Base-by-base conservation (phyloP, 2,888 invertebrate species). In the Meganola albula region DNA sequence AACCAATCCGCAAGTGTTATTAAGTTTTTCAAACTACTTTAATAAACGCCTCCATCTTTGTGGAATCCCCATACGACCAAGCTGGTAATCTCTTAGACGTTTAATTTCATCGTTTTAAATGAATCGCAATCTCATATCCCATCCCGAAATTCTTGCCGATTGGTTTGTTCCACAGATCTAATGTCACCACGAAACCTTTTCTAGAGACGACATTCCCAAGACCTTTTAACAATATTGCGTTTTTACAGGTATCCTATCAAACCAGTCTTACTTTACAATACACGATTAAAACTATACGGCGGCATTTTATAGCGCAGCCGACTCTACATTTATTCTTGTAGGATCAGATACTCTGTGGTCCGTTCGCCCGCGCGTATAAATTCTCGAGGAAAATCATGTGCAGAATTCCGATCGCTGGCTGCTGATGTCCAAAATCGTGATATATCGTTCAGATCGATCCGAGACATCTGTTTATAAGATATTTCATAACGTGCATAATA, bases 391-490 rank as follows among this genome's bases (percentile, higher is more conserved):
- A 74, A 63, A 71, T 73, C 73, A 74, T 74, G 71, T 65, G 70
- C 71, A 74, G 74, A 73, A 77, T 76, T 74, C 72, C 72, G 82
- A 79, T 78, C 74, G 66, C 58, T 58, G 63, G 65, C 68, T 70
- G 70, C 66, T 73, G 71, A 72, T 74, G 80, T 79, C 79, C 74
- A 71, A 73, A 77, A 67, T 63, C 55, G 63, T 83, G 82, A 84
- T 82, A 79, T 82, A 84, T 84, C 70, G 82, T 61, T 58, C 47
- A 61, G 62, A 59, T 62, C 66, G 69, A 54, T 55, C 57, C 49
- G 48, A 56, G 37, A 50, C 65, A 68, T 60, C 74, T 83, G 78
- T 82, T 79, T 80, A 79, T 80, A 71, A 79, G 70, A 80, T 80
- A 79, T 83, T 78, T 77, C 78, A 82, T 80, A 79, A 71, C 70